A percentile compares a stretch with the other conserved stretches of the same genome.
phyloP scores from a whole-genome alignment of 2,888 invertebrate genomes.

The Notodonta ziczac region DNA sequence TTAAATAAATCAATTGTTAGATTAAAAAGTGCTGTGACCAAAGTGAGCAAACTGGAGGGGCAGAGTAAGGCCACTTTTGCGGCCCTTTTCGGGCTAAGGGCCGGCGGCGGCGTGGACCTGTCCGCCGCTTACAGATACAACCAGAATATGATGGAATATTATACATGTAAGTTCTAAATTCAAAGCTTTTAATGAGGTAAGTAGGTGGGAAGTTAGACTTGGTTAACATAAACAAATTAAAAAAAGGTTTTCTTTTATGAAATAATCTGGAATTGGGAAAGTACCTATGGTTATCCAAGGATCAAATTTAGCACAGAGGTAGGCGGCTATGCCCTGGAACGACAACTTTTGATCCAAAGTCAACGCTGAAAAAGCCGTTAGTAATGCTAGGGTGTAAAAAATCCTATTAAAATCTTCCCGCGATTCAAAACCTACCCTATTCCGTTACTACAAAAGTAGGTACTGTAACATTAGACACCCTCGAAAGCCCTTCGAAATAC shows the following conservation, averaged over 20 bases:
- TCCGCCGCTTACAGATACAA: slow-evolving; percentile 98
- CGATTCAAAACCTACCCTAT: background rate
- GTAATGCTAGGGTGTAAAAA: background rate
- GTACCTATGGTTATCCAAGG: no score
- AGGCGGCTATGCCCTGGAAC: no score
- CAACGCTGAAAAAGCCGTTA: no score
- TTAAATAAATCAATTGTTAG: slow-evolving; percentile 36
- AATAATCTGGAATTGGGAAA: no score
- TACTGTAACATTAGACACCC: slow-evolving; percentile 21
- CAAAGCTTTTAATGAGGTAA: background rate
- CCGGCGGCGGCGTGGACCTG: slow-evolving; percentile 92
- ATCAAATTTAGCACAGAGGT: no score
- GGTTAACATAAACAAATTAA: no score
- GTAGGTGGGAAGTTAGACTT: no score
- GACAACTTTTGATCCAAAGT: no score
- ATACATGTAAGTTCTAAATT: slow-evolving; percentile 92
- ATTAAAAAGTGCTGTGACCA: slow-evolving; percentile 50
- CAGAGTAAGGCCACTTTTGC: slow-evolving; percentile 87
- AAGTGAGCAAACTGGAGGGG: slow-evolving; percentile 85
- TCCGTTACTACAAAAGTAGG: slow-evolving; percentile 18
- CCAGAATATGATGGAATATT: slow-evolving; percentile 99
- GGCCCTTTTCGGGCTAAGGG: slow-evolving; percentile 87
- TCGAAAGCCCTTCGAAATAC: slow-evolving; percentile 20
- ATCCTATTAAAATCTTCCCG: background rate
- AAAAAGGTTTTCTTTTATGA: no score